These are phyloP conservation scores for Sakesphorus luctuosus DNA, from an alignment of 2,113 vertebrate genomes.

Conservation along the genomic window DNA sequence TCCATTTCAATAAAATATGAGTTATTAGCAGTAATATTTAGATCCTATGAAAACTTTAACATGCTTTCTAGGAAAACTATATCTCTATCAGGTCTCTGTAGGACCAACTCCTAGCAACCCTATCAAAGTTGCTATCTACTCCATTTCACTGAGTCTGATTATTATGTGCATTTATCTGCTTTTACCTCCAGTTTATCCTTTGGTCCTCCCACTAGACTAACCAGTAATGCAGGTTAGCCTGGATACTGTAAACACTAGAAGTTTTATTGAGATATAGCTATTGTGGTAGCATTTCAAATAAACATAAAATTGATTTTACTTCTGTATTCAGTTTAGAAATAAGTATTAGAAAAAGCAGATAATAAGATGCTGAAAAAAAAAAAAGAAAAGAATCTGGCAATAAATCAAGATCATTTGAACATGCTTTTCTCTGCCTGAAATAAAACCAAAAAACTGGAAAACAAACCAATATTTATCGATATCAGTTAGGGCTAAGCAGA, in stretches of 20 bases:
- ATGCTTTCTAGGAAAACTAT: not conserved
- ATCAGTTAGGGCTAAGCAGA: not conserved
- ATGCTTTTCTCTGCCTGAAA: not conserved
- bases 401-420: not conserved
- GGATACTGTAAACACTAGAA: not conserved
- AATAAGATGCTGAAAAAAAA: not conserved
- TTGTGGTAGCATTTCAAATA: not conserved
- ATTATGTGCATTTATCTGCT: not conserved
- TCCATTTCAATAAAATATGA: not conserved
- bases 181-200: not conserved
- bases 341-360: not conserved
- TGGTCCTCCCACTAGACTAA: not conserved
- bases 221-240: not conserved
- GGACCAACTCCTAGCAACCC: not conserved
- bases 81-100: not conserved
- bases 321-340: not conserved
- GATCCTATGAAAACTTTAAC: not conserved
- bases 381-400: not conserved
- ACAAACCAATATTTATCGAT: not conserved
- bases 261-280: not conserved
- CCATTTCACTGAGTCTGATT: not conserved
- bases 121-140: not conserved
- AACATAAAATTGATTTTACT: not conserved
- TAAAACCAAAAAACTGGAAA: not conserved
- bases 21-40: constrained; percentile 11